Percentiles rank a stretch among this genome's conserved stretches.
phyloP scores from a whole-genome alignment of 2,113 vertebrate species.

The Cyanistes caeruleus region DNA sequence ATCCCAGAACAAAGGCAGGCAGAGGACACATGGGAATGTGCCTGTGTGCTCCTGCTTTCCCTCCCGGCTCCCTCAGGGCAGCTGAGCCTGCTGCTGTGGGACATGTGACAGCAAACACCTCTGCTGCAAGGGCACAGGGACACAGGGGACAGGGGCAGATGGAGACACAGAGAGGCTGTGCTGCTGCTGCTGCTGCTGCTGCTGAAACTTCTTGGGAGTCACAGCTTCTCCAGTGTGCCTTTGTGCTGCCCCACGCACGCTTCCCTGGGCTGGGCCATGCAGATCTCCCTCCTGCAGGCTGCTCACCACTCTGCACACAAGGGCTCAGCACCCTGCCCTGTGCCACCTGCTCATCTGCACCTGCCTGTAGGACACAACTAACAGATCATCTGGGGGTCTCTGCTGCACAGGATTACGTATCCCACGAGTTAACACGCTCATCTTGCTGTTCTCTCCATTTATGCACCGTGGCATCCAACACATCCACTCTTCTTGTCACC shows the following conservation, averaged over 20 bases:
- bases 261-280: not conserved
- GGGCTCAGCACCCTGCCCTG: not conserved
- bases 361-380: not conserved
- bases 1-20: not conserved
- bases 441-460: not conserved
- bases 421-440: not conserved
- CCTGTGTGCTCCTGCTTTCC: not conserved
- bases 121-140: accelerated
- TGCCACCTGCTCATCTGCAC: not conserved
- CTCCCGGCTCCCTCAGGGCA: not conserved
- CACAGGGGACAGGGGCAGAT: not conserved
- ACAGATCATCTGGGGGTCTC: not conserved
- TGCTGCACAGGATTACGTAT: not conserved
- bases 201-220: not conserved
- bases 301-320: not conserved
- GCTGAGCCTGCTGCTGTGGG: not conserved
- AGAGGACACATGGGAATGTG: not conserved
- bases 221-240: not conserved
- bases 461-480: not conserved
- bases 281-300: not conserved
- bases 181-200: too few relatives aligned
- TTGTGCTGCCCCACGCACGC: accelerated
- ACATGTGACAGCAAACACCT: not conserved
- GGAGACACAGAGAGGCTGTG: not conserved
- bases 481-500: not conserved